These are phyloP conservation scores for Cynopterus brachyotis DNA, from an alignment of 2,113 vertebrate species.

Conservation along the genomic window DNA sequence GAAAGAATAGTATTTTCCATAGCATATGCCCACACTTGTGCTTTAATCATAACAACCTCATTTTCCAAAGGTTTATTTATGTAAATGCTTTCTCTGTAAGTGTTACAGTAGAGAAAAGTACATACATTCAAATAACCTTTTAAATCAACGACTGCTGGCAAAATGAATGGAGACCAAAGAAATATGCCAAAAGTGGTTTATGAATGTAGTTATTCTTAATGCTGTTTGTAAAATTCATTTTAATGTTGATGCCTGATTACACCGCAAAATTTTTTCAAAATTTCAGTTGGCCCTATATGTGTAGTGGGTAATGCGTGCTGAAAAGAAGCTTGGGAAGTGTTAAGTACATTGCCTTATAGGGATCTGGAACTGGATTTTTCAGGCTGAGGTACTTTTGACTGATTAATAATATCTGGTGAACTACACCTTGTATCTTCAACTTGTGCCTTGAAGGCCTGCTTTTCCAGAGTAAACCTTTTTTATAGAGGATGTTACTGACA, in stretches of 20 bases:
- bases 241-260: slow-evolving; percentile 73
- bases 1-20: slow-evolving; percentile 75
- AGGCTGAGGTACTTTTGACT: slow-evolving; percentile 29
- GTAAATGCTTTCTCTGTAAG: slow-evolving; percentile 78
- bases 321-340: slow-evolving; percentile 27
- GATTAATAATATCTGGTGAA: slow-evolving; percentile 41
- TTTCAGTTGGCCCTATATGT: slow-evolving; percentile 64
- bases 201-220: slow-evolving; percentile 70
- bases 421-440: neutral
- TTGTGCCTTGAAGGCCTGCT: neutral
- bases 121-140: slow-evolving; percentile 67
- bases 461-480: neutral
- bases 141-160: slow-evolving; percentile 76
- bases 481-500: neutral
- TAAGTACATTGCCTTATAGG: slow-evolving; percentile 37
- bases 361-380: slow-evolving; percentile 33
- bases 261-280: slow-evolving; percentile 71
- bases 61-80: slow-evolving; percentile 80
- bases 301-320: slow-evolving; percentile 64
- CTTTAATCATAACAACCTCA: slow-evolving; percentile 77
- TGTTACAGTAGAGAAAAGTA: slow-evolving; percentile 71
- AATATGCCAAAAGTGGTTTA: slow-evolving; percentile 73
- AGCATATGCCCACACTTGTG: slow-evolving; percentile 73
- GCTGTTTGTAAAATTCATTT: slow-evolving; percentile 80
- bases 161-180: slow-evolving; percentile 70